phyloP scores from a whole-genome alignment of 2,888 invertebrate species.

The Hypercompe scribonia region DNA sequence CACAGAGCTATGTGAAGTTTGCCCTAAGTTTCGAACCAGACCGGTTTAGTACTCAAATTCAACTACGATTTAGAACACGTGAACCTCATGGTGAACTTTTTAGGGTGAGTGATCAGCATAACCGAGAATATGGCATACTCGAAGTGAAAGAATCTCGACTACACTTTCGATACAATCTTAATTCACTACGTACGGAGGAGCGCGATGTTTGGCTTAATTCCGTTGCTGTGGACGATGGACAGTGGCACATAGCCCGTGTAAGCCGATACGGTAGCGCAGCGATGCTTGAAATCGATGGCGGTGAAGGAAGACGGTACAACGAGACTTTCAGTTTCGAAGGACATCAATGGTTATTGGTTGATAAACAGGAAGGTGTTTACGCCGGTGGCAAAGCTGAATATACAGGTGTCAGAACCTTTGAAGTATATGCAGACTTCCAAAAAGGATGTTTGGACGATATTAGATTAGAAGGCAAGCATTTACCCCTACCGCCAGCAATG shows the following conservation, averaged over 20 bases:
- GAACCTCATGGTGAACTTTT: conserved; percentile 97
- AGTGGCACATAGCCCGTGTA: conserved; percentile 98
- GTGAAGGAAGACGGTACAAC: conserved; percentile 97
- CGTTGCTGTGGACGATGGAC: conserved; percentile 97
- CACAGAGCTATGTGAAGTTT: conserved; percentile 98
- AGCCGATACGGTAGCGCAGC: conserved; percentile 97
- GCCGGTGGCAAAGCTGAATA: conserved; percentile 98
- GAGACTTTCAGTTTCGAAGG: conserved; percentile 96
- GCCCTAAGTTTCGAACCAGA: conserved; percentile 97
- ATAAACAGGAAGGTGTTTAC: conserved; percentile 97
- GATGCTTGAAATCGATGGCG: conserved; percentile 96
- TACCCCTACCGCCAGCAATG: conserved; percentile 97
- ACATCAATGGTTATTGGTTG: conserved; percentile 96
- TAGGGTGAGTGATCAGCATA: conserved; percentile 97
- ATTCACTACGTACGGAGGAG: conserved; percentile 96
- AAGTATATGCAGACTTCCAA: conserved; percentile 97
- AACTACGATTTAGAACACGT: conserved; percentile 96
- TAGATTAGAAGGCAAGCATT: conserved; percentile 96
- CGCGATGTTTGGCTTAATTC: conserved; percentile 96
- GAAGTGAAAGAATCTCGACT: conserved; percentile 96
- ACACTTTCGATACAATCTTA: conserved; percentile 97
- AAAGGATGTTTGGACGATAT: conserved; percentile 92
- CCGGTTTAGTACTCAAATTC: conserved; percentile 96
- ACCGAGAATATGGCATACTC: conserved; percentile 96
- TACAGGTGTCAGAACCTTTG: conserved; percentile 96